Evolutionary conservation across 2,888 invertebrate species (phyloP), one percentile per base, ranked within the genome.

Genomic region (Zaprionus bogoriensis): DNA sequence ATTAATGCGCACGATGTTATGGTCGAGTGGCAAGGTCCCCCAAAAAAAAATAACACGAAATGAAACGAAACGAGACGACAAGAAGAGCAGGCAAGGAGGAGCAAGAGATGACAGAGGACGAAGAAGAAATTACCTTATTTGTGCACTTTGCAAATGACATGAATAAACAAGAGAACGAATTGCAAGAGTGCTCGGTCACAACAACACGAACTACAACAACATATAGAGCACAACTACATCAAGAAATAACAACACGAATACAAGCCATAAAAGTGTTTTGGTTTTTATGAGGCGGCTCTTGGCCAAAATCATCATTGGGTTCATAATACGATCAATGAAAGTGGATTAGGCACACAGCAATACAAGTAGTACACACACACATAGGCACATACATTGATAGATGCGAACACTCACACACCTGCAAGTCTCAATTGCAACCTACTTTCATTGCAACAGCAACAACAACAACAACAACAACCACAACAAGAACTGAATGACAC

Each of bases 241-340:
- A 32, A 19, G 7, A 44, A n/a, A 23, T 3, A 17, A 7, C 3
- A 14, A 28, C 1, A n/a, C 10, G 3, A n/a, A 51, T 48, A 62
- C 52, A 79, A 80, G 77, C 79, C 81, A 77, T 80, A 81, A 74
- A 81, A 79, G 77, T 81, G 72, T 77, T 77, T 68, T 71, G 54
- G 57, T 32, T 53, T 64, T 68, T 64, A 60, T 67, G 55, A 72
- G 63, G 53, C 46, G 59, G 32, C 39, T 52, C 52, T n/a, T 74
- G 65, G 41, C 28, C 41, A 55, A 52, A 62, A 38, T 57, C 30
- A 12, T 51, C 58, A 20, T 46, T 36, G 32, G 27, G 67, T 45
- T 55, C 39, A 71, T 67, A 71, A 68, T 76, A 58, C 67, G 58
- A 23, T 76, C 77, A 80, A 78, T 76, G 80, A 74, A 80, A 78